Percentiles rank a stretch among this genome's conserved stretches.
phyloP scores from a whole-genome alignment of 1,140 invertebrate species.

The Cydia splendana region DNA sequence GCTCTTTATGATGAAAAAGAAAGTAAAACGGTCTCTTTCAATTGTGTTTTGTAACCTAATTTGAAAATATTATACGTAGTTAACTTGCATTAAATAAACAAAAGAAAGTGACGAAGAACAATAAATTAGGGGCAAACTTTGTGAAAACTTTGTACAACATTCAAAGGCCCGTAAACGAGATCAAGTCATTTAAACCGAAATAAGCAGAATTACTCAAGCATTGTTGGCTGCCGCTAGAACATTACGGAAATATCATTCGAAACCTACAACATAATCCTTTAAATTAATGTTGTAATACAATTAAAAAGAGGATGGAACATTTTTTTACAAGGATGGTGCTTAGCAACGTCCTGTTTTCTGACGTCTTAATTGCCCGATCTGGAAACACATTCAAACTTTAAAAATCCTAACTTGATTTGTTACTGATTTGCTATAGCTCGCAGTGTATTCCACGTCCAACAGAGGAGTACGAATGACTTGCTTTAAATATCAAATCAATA shows the following conservation, averaged over 20 bases:
- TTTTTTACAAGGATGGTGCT: no score
- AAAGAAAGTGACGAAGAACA: slow-evolving; percentile 70
- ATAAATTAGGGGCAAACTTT: slow-evolving; percentile 77
- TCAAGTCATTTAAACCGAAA: slow-evolving; percentile 77
- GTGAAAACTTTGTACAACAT: slow-evolving; percentile 72
- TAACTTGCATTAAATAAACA: slow-evolving; percentile 65
- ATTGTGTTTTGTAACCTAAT: slow-evolving; percentile 37
- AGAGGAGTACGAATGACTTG: no score
- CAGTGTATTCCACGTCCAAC: no score
- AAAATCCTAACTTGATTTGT: no score
- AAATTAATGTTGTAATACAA: not conserved
- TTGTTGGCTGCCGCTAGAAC: slow-evolving; percentile 66
- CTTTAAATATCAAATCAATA: no score
- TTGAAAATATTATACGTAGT: slow-evolving; percentile 56
- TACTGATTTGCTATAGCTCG: no score
- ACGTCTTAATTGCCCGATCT: slow-evolving; percentile 49
- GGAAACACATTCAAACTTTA: slow-evolving; percentile 38
- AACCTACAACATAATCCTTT: not conserved
- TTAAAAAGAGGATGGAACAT: no score
- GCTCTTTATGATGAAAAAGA: not conserved
- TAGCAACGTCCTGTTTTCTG: not conserved
- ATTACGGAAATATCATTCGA: slow-evolving; percentile 44
- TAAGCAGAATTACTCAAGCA: slow-evolving; percentile 73
- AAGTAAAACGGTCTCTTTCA: not conserved
- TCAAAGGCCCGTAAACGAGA: slow-evolving; percentile 76